These are phyloP conservation scores for Phoeniculus purpureus DNA, from an alignment of 2,797 vertebrate species.

Conservation along the genomic window DNA sequence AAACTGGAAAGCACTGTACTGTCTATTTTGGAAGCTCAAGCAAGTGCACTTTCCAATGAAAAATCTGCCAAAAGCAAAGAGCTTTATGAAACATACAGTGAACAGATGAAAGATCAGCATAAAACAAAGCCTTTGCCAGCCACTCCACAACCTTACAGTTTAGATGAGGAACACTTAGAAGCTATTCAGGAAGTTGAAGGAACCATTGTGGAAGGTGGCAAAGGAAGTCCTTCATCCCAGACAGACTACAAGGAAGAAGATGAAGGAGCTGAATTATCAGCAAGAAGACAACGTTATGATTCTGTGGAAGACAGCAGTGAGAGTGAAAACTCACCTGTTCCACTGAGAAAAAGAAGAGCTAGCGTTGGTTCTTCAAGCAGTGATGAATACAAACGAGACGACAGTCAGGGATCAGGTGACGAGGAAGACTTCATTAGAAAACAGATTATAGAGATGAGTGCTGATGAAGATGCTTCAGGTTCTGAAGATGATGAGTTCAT, in stretches of 20 bases:
- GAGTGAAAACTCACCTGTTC: slow-evolving; percentile 89
- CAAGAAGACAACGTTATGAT: slow-evolving; percentile 80
- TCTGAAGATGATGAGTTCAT: slow-evolving; percentile 89
- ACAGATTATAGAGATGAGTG: slow-evolving; percentile 93
- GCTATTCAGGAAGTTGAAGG: slow-evolving; percentile 72
- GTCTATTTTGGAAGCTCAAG: slow-evolving; percentile 88
- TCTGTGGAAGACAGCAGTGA: slow-evolving; percentile 89
- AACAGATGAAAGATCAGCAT: slow-evolving; percentile 76
- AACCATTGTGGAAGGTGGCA: slow-evolving; percentile 59
- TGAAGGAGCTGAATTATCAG: slow-evolving; percentile 33
- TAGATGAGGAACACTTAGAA: slow-evolving; percentile 84
- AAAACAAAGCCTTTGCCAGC: slow-evolving; percentile 81
- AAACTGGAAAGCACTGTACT: slow-evolving; percentile 91
- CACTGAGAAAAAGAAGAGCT: slow-evolving; percentile 82
- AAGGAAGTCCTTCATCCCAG: slow-evolving; percentile 44
- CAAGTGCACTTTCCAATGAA: slow-evolving; percentile 75
- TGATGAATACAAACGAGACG: slow-evolving; percentile 90
- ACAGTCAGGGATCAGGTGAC: slow-evolving; percentile 89
- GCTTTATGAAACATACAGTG: slow-evolving; percentile 54
- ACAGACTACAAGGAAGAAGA: slow-evolving; percentile 63
- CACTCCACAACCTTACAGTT: slow-evolving; percentile 82
- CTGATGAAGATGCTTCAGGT: slow-evolving; percentile 87
- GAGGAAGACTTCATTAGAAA: slow-evolving; percentile 93
- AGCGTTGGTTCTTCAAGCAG: slow-evolving; percentile 88
- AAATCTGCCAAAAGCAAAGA: slow-evolving; percentile 73